Evolutionary conservation across 2,888 invertebrate species (phyloP), one percentile per base, ranked within the genome.

Genomic region (Dorcus hopei): DNA sequence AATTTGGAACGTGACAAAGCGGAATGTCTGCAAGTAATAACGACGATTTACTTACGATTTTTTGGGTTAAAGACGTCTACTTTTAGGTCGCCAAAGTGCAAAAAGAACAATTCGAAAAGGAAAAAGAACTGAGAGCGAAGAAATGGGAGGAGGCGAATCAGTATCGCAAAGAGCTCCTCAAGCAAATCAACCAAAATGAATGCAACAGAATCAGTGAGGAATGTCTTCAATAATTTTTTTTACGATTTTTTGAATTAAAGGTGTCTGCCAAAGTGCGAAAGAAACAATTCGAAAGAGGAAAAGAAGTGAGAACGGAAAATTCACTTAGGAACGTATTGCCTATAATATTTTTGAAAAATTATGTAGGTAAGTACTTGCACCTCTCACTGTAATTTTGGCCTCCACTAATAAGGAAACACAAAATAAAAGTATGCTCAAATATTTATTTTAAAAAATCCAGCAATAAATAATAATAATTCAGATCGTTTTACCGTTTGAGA

Each of bases 121-220:
- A 78, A 9, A 43, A 71, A 65, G 77, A 81, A 75, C 82, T 79
- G 61, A 70, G 70, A 14, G 72, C 74, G 16, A 70, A 72, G 57
- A 77, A 76, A 56, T 73, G 70, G 19, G 72, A 81, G 0, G 78
- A 80, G 43, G 76, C 83, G 0, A 80, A 83, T 45, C 72, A 79
- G 19, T 85, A 88, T 65, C 81, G 87, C 1, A 83, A 81, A 58
- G 86, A 83, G 67, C 84, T 90, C 50, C 80, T 89, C 74, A 85
- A 83, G 65, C 88, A 88, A 76, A 85, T 90, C 49, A 86, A 88
- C 68, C 85, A 87, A 63, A 89, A 87, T 66, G 89, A 89, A 71
- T 80, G 82, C 6, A 82, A 86, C 61, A 82, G 84, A 78, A 86
- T 86, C 14, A 81, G n/a, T n/a, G n/a, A n/a, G 55, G 73, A 75